These are phyloP conservation scores for Ypsolopha sequella DNA, from an alignment of 2,888 invertebrate species.

Conservation along the genomic window DNA sequence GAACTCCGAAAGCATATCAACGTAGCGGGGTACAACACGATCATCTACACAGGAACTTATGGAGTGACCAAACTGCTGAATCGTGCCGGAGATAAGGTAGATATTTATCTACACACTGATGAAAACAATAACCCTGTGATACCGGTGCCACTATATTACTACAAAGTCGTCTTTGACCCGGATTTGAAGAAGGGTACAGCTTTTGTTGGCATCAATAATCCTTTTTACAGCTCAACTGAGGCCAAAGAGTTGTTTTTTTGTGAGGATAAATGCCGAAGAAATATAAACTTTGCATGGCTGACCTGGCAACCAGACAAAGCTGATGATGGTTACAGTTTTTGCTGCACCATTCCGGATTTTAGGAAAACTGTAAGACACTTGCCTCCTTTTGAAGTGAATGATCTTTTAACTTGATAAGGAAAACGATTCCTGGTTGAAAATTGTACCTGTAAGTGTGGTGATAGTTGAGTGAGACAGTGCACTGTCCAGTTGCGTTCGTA, in stretches of 20 bases:
- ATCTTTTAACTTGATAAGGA: constrained; percentile 27
- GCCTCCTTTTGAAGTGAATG: constrained; percentile 59
- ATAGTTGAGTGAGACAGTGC: too few relatives aligned
- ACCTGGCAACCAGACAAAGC: constrained; percentile 62
- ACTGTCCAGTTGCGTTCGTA: too few relatives aligned
- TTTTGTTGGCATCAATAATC: constrained; percentile 75
- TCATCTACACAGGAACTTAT: constrained; percentile 73
- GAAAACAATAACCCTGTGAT: constrained; percentile 48
- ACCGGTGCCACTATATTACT: constrained; percentile 55
- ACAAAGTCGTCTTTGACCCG: constrained; percentile 70
- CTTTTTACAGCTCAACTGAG: constrained; percentile 44
- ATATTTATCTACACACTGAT: constrained; percentile 46
- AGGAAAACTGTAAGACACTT: constrained; percentile 54
- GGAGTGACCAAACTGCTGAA: constrained; percentile 67
- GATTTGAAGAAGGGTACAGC: constrained; percentile 56
- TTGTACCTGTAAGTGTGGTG: too few relatives aligned
- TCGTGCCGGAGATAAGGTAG: constrained; percentile 31
- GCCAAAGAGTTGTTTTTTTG: constrained; percentile 54
- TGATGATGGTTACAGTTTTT: constrained; percentile 68
- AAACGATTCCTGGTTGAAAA: too few relatives aligned
- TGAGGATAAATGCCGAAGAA: constrained; percentile 53
- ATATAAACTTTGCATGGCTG: constrained; percentile 66
- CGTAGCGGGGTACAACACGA: constrained; percentile 30
- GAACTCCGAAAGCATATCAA: constrained; percentile 50
- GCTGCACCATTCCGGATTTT: constrained; percentile 71